Evolutionary conservation across 2,113 vertebrate genomes (phyloP).

Genomic region (Pogona vitticeps): DNA sequence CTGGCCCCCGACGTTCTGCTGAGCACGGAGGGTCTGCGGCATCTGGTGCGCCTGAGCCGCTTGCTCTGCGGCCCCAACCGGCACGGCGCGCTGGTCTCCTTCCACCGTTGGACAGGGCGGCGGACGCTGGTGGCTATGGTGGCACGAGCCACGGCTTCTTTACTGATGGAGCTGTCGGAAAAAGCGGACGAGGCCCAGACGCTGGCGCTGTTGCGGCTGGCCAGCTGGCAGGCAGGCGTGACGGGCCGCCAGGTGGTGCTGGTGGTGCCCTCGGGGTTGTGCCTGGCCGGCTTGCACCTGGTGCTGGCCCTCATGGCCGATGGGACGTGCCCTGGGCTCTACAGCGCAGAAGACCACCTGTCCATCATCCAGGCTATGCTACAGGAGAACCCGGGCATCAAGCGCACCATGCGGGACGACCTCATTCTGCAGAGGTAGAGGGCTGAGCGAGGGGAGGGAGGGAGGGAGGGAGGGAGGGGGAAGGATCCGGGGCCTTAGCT

Average conservation of each 20-base stretch:
- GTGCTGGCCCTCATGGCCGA: constrained; percentile 75
- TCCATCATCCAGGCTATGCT: constrained; percentile 62
- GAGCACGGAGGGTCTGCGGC: constrained; percentile 70
- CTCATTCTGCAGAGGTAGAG: constrained; percentile 78
- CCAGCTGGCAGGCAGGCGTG: constrained; percentile 66
- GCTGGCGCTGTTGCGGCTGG: constrained; percentile 71
- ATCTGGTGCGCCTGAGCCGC: constrained; percentile 78
- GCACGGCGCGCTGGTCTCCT: constrained; percentile 77
- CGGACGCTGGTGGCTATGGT: constrained; percentile 77
- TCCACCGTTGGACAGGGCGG: constrained; percentile 76
- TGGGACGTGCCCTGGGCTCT: constrained; percentile 74
- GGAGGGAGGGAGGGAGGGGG: too few species aligned
- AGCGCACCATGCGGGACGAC: constrained; percentile 59
- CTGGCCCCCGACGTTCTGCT: constrained; percentile 50
- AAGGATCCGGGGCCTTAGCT: neutral
- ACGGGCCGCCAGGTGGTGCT: constrained; percentile 68
- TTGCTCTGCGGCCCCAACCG: constrained; percentile 75
- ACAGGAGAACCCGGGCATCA: constrained; percentile 45
- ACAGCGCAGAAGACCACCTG: constrained; percentile 69
- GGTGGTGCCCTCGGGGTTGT: constrained; percentile 73
- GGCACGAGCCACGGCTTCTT: constrained; percentile 64
- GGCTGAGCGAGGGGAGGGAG: constrained; percentile 25
- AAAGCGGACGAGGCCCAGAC: constrained; percentile 61
- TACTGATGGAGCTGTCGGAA: constrained; percentile 73
- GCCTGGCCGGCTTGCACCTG: constrained; percentile 63